Conservation (phyloP, 2,888 invertebrate genomes). For the Epinotia nisella region DNA sequence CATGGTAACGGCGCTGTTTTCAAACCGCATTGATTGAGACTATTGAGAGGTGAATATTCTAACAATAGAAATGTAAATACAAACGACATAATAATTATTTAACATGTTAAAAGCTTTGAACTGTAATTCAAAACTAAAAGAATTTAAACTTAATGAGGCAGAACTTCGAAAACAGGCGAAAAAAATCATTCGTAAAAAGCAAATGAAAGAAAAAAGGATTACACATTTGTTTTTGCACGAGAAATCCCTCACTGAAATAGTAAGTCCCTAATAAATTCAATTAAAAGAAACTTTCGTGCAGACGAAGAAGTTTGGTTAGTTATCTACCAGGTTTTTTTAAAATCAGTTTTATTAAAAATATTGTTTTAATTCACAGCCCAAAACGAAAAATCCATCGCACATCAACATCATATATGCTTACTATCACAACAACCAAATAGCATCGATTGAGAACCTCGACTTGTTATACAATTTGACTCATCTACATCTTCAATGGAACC, state of each 20-base stretch:
- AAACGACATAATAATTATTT: not conserved
- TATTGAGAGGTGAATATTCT: slow-evolving; percentile 47
- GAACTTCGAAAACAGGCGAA: slow-evolving; percentile 71
- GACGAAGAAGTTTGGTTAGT: too few relatives aligned
- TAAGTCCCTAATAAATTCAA: slow-evolving; percentile 61
- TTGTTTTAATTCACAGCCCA: slow-evolving; percentile 60
- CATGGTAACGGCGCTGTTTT: slow-evolving; percentile 58
- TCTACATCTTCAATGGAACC: slow-evolving; percentile 91
- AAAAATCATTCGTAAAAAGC: slow-evolving; percentile 66
- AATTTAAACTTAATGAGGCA: slow-evolving; percentile 64
- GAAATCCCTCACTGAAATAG: slow-evolving; percentile 83
- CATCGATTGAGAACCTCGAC: slow-evolving; percentile 89
- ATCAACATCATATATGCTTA: slow-evolving; percentile 87
- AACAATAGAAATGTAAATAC: not conserved
- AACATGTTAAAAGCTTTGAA: slow-evolving; percentile 50
- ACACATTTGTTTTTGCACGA: slow-evolving; percentile 85
- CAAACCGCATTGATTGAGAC: slow-evolving; percentile 60
- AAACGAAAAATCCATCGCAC: slow-evolving; percentile 67
- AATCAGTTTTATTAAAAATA: too few relatives aligned
- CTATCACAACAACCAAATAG: slow-evolving; percentile 92
- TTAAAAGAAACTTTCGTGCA: too few relatives aligned
- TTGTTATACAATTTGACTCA: slow-evolving; percentile 87
- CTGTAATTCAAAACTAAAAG: slow-evolving; percentile 50
- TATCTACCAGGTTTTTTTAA: too few relatives aligned
- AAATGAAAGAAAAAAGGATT: slow-evolving; percentile 61